Percentiles rank a stretch among this genome's conserved stretches.
Conservation (phyloP, 92 coral and sea anemone genomes). For the Epizoanthus fatuus region DNA sequence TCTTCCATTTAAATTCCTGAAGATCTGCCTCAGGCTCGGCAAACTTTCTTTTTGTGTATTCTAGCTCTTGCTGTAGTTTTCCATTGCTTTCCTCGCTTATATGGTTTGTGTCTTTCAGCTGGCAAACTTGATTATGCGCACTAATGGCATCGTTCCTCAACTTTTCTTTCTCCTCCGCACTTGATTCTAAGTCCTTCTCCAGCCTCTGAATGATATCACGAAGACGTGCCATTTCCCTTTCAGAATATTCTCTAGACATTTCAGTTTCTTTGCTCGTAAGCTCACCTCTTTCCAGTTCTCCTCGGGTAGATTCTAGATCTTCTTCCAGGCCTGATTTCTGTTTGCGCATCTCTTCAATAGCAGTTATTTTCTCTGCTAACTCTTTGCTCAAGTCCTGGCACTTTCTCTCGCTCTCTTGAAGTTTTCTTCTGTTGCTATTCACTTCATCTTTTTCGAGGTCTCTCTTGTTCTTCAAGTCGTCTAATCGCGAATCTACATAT, state of each 20-base stretch:
- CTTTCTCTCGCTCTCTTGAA: slow-evolving; percentile 66
- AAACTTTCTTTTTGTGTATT: slow-evolving; percentile 58
- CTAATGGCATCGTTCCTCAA: slow-evolving; percentile 78
- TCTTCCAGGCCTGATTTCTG: slow-evolving; percentile 52
- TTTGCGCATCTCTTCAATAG: slow-evolving; percentile 52
- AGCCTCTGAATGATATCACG: slow-evolving; percentile 60
- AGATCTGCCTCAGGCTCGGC: slow-evolving; percentile 66
- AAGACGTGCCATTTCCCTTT: slow-evolving; percentile 39
- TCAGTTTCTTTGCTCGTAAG: slow-evolving; percentile 52
- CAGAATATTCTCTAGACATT: slow-evolving; percentile 58
- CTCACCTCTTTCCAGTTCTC: slow-evolving; percentile 67
- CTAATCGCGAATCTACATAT: slow-evolving; percentile 59
- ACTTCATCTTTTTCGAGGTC: slow-evolving; percentile 71
- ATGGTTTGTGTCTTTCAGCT: slow-evolving; percentile 70
- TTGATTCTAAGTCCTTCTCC: slow-evolving; percentile 66
- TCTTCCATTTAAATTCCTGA: slow-evolving; percentile 57
- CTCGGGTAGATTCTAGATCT: slow-evolving; percentile 72
- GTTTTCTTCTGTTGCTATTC: slow-evolving; percentile 50
- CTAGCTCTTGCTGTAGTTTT: slow-evolving; percentile 66
- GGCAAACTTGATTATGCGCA: slow-evolving; percentile 77
- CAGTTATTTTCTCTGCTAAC: slow-evolving; percentile 57
- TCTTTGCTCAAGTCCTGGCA: slow-evolving; percentile 57
- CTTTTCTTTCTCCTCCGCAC: slow-evolving; percentile 85
- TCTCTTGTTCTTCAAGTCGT: slow-evolving; percentile 68
- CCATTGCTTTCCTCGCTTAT: slow-evolving; percentile 68